Percentiles rank a stretch among this genome's conserved stretches.
Conservation (phyloP, 2,888 invertebrate species). For the Drosophila percnosoma region DNA sequence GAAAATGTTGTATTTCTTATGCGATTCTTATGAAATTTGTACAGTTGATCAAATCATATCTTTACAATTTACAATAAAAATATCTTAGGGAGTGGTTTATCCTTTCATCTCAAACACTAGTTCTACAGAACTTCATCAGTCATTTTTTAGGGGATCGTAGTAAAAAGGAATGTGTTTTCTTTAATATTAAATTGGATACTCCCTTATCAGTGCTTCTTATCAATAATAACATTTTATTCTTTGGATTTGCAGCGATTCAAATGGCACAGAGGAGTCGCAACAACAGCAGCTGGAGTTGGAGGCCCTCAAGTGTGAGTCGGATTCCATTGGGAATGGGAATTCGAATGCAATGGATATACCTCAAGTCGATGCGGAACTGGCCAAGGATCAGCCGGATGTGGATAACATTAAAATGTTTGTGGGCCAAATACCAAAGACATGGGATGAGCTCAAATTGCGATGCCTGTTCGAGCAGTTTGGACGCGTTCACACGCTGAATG, state of each 20-base stretch:
- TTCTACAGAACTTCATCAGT: neutral
- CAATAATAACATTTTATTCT: slow-evolving; percentile 42
- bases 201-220: slow-evolving; percentile 6
- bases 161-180: neutral
- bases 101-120: neutral
- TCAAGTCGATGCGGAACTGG: slow-evolving; percentile 59
- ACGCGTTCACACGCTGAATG: slow-evolving; percentile 97
- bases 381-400: slow-evolving; percentile 94
- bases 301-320: slow-evolving; percentile 13
- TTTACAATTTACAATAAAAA: neutral
- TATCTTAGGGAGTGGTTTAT: too few species aligned
- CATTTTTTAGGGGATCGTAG: neutral
- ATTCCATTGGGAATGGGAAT: slow-evolving; percentile 43
- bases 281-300: slow-evolving; percentile 4
- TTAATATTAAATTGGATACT: neutral
- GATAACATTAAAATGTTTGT: slow-evolving; percentile 99
- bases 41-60: neutral
- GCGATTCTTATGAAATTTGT: neutral
- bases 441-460: slow-evolving; percentile 97
- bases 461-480: slow-evolving; percentile 98
- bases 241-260: slow-evolving; percentile 39
- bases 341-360: slow-evolving; percentile 50
- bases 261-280: slow-evolving; percentile 14
- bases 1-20: neutral
- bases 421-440: slow-evolving; percentile 97